Percentiles rank a stretch among this genome's conserved stretches.
phyloP scores from a whole-genome alignment of 2,113 vertebrate genomes.

The Anas platyrhynchos region DNA sequence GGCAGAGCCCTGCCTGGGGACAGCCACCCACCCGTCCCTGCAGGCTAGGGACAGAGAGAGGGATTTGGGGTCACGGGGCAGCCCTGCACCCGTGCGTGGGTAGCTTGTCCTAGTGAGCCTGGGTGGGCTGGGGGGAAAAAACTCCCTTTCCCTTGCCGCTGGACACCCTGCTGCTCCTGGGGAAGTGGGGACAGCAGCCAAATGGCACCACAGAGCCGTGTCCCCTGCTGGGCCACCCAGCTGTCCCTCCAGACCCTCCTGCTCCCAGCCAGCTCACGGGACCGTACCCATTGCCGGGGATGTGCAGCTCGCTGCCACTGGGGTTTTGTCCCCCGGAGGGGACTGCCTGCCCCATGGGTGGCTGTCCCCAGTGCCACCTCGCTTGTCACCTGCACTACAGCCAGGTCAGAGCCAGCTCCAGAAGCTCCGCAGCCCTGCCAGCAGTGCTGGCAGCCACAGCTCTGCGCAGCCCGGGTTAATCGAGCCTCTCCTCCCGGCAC shows the following conservation, averaged over 20 bases:
- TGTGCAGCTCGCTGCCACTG: accelerated
- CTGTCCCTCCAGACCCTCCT: neutral
- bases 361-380: neutral
- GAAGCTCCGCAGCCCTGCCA: slow-evolving; percentile 35
- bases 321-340: neutral
- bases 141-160: neutral
- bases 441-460: slow-evolving; percentile 53
- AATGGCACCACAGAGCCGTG: neutral
- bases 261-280: too few species aligned
- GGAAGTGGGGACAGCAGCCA: neutral
- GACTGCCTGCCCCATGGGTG: neutral
- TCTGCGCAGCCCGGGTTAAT: slow-evolving; percentile 55
- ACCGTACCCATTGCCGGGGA: neutral
- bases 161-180: neutral
- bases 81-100: neutral
- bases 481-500: slow-evolving; percentile 30
- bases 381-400: neutral
- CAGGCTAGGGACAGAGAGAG: neutral
- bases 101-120: accelerated
- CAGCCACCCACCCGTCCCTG: neutral
- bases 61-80: neutral
- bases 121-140: neutral
- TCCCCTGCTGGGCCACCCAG: neutral
- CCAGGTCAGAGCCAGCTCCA: slow-evolving; percentile 41
- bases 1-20: neutral